Percentiles rank a stretch among this genome's conserved stretches.
Conservation (phyloP, 1,140 invertebrate genomes). For the Drosophila leontia region DNA sequence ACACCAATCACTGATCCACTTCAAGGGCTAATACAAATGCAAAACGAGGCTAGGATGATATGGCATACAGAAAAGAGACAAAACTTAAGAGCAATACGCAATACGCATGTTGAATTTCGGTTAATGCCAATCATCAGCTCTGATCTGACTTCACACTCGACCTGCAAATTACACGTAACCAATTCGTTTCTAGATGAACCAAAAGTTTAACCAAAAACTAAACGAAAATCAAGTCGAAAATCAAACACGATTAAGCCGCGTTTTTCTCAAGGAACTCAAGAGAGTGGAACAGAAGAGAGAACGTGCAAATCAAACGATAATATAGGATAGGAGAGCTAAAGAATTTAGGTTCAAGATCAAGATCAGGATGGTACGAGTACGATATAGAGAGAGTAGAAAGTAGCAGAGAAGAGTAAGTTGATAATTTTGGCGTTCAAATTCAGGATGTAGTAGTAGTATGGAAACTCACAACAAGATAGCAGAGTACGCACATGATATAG, state of each 20-base stretch:
- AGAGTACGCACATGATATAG: slow-evolving; percentile 72
- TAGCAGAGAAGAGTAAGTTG: slow-evolving; percentile 74
- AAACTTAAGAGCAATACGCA: slow-evolving; percentile 40
- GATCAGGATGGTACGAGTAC: slow-evolving; percentile 53
- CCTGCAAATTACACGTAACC: slow-evolving; percentile 43
- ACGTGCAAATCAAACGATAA: slow-evolving; percentile 53
- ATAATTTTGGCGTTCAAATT: slow-evolving; percentile 76
- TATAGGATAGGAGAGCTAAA: slow-evolving; percentile 35
- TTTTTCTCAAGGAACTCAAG: slow-evolving; percentile 36
- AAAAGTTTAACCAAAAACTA: slow-evolving; percentile 11
- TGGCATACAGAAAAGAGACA: slow-evolving; percentile 68
- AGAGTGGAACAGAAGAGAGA: slow-evolving; percentile 43
- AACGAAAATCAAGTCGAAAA: slow-evolving; percentile 2
- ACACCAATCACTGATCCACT: slow-evolving; percentile 81
- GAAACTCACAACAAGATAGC: slow-evolving; percentile 79
- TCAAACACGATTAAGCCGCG: slow-evolving; percentile 31
- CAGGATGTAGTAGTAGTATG: slow-evolving; percentile 70
- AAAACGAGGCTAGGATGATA: slow-evolving; percentile 69
- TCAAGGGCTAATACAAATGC: slow-evolving; percentile 78
- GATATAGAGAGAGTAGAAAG: slow-evolving; percentile 65
- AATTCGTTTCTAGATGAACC: slow-evolving; percentile 37
- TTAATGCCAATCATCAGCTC: slow-evolving; percentile 58
- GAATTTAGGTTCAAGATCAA: slow-evolving; percentile 53
- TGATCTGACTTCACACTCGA: slow-evolving; percentile 43
- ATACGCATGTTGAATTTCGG: slow-evolving; percentile 36